Percentiles rank a stretch among this genome's conserved stretches.
Evolutionary conservation across 2,797 vertebrate genomes (phyloP).

Genomic region (Loriculus beryllinus): DNA sequence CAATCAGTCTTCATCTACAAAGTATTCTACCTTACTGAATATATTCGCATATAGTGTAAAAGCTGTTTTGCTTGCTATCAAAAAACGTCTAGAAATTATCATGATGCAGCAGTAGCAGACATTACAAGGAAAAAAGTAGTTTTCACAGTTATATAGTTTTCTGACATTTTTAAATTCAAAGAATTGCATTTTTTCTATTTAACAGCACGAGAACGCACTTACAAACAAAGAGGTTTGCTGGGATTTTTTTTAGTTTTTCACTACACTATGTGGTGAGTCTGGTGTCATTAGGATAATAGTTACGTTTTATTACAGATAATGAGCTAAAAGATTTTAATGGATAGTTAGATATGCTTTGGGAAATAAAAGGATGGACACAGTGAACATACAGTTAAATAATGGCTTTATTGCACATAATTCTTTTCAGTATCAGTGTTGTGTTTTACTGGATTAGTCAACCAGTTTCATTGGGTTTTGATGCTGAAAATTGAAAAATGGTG

Average conservation of each 20-base stretch:
- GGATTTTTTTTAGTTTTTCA: neutral
- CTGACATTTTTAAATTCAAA: neutral
- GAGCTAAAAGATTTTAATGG: constrained; percentile 49
- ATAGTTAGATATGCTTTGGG: constrained; percentile 27
- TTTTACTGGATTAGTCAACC: constrained; percentile 42
- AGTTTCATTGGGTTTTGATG: neutral
- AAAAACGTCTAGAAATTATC: neutral
- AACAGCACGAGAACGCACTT: neutral
- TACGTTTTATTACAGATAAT: neutral
- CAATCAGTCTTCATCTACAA: neutral
- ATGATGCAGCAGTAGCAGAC: neutral
- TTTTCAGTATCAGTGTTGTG: constrained; percentile 19
- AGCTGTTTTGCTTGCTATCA: neutral
- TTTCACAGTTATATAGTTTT: neutral
- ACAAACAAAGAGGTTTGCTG: neutral
- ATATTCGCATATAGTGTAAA: neutral
- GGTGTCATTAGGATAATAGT: neutral
- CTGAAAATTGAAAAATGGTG: constrained; percentile 25
- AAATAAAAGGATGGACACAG: constrained; percentile 19
- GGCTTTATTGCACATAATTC: neutral
- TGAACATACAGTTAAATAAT: constrained; percentile 17
- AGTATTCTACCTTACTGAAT: neutral
- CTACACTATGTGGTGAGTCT: neutral
- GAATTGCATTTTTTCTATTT: neutral
- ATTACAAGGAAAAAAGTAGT: neutral